A percentile compares a stretch with the other conserved stretches of the same genome.
Conservation (phyloP, 2,113 vertebrate species). For the Sinocyclocheilus grahami region DNA sequence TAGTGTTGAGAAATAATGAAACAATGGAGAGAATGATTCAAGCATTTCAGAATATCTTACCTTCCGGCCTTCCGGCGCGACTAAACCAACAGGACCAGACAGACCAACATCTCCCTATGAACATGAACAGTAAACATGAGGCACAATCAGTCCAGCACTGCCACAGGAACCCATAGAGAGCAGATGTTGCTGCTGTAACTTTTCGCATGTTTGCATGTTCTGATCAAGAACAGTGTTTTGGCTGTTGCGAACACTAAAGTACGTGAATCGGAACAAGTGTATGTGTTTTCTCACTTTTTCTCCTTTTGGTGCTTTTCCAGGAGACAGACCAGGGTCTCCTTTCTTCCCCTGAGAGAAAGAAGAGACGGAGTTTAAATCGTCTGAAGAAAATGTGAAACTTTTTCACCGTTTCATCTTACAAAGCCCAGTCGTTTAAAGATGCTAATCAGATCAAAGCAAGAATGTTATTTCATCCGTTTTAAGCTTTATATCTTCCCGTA, state of each 20-base stretch:
- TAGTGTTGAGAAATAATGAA: neutral
- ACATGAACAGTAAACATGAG: constrained; percentile 31
- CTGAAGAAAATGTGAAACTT: neutral
- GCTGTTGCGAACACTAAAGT: neutral
- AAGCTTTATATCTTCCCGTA: neutral
- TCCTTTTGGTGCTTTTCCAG: constrained; percentile 87
- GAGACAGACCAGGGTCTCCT: constrained; percentile 93
- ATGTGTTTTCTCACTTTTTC: constrained; percentile 80
- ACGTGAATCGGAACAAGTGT: too few relatives aligned
- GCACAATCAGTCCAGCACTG: neutral
- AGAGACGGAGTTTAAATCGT: neutral
- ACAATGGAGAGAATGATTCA: neutral
- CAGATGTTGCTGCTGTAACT: neutral
- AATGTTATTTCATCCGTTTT: neutral
- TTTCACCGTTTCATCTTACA: neutral
- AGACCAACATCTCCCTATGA: constrained; percentile 86
- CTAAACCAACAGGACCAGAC: constrained; percentile 82
- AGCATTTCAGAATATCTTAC: constrained; percentile 68
- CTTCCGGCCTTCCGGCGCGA: constrained; percentile 86
- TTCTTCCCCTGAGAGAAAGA: constrained; percentile 85
- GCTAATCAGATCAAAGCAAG: neutral
- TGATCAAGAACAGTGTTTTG: too few relatives aligned
- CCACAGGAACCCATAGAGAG: neutral
- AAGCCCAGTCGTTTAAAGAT: neutral
- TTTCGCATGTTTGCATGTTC: neutral